Base-by-base conservation (phyloP, 2,888 invertebrate genomes). In the Erebia aethiops region DNA sequence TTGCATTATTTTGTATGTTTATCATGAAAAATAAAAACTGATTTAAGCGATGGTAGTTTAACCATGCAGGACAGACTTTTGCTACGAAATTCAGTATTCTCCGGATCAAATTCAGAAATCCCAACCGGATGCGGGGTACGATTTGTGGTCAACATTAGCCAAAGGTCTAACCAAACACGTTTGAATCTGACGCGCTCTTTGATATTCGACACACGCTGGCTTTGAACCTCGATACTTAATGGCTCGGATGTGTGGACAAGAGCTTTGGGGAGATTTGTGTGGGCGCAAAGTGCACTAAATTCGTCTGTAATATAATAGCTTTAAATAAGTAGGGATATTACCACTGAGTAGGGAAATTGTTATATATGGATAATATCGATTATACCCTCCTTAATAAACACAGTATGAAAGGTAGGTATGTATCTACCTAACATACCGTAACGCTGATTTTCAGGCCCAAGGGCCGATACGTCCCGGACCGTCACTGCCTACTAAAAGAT, bases 261-360 rank as follows among this genome's bases (percentile, higher is more conserved):
- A 71, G 78, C 73, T 73, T 73, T 74, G 58, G 74, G 72, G 78
- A 76, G 78, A 78, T 79, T 78, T 77, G 74, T 72, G 74, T 75
- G 74, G 77, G 77, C 79, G 72, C 81, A 75, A 77, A 77, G 79
- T 79, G 78, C 80, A 80, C 78, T 80, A 72, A 75, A 73, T 18
- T 66, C 72, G 74, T 75, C 70, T 73, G 76, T 78, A 79, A 80
- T 78, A 77, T 78, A 78, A 35, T 35, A 35, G 35, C 35, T 35
- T 35, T 35, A 35, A 35, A 35, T 35, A 35, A 1, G 35, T 7
- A 35, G 35, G 35, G 35, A 35, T 35, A 35, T 35, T 35, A 35
- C 35, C 35, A 35, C 35, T 35, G 35, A 77, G 71, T 69, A 62
- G 74, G 52, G 69, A 63, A 43, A 11, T 43, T 16, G 26, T 51